Conservation (phyloP, 2,113 vertebrate species). For the Paradoxurus hermaphroditus region DNA sequence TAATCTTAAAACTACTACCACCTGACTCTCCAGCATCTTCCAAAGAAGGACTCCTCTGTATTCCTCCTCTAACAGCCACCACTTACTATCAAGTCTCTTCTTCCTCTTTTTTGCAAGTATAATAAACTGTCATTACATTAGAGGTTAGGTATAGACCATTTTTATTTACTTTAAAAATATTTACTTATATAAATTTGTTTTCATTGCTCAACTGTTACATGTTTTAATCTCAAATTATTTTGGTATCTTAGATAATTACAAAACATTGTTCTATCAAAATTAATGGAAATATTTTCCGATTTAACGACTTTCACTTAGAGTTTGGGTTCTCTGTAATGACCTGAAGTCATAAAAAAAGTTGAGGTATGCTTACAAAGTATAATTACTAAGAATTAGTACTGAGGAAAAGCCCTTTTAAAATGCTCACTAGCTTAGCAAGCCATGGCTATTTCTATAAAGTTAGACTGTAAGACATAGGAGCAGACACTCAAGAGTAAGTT, state of each 20-base stretch:
- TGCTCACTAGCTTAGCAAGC: background rate
- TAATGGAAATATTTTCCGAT: background rate
- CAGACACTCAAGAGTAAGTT: background rate
- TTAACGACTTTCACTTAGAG: background rate
- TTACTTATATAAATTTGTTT: background rate
- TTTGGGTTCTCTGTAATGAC: conserved; percentile 16
- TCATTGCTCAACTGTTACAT: background rate
- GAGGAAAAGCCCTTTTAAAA: background rate
- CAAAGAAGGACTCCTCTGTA: background rate
- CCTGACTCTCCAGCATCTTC: background rate
- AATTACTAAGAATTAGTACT: background rate
- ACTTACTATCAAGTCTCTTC: background rate
- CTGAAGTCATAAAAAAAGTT: background rate
- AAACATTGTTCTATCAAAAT: conserved; percentile 21
- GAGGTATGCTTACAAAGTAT: background rate
- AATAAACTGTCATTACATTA: background rate
- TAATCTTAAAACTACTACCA: background rate
- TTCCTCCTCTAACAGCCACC: background rate
- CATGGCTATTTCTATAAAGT: background rate
- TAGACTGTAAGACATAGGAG: background rate
- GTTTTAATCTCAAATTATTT: conserved; percentile 36
- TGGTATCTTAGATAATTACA: background rate
- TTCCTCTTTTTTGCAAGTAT: background rate
- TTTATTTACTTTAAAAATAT: conserved; percentile 10
- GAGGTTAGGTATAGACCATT: background rate